Evolutionary conservation across 1,140 invertebrate genomes (phyloP), one percentile per base, ranked within the genome.

Genomic region (Camponotus floridanus): DNA sequence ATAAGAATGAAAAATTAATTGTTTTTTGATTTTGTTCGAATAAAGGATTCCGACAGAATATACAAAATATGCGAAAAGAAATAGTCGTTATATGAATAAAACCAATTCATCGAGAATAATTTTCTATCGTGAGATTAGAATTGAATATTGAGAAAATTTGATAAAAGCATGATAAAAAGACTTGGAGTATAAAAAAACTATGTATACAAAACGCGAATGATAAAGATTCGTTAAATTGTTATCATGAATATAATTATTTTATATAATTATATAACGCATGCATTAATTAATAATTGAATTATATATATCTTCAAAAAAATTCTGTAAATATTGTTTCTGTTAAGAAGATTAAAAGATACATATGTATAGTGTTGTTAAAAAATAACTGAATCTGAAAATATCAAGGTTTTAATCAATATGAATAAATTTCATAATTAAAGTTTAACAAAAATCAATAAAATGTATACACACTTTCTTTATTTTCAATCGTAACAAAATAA

Each of bases 1-100:
- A 3, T 9, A 51, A 4, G 15, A 18, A 59, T 15, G 6, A 13
- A 81, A 51, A 81, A 18, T 81, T 83, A 83, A 73, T 74, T 83
- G 68, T 83, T 83, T 83, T 31, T 55, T 26, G 74, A 31, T 81
- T 51, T 51, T 36, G n/a, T 7, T 81, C 55, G 55, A 81, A 74
- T 7, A 73, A 83, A 83, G 15, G 55, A 70, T 48, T 70, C 65
- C 15, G 15, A 36, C 15, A 21, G 36, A 62, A 71, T 81, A 70
- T 71, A 68, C 51, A 81, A 59, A 26, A 39, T 26, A 18, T 71
- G 39, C 15, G 55, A 83, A 73, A 83, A 39, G n/a, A 18, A 73
- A 71, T 39, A 74, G 68, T 5, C 55, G 39, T 83, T 48, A 48
- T 45, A 31, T 61, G 48, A 83, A 83, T 74, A 83, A 83, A 83